These are phyloP conservation scores for Scytalopus superciliaris DNA, from an alignment of 2,113 vertebrate genomes.

Conservation along the genomic window DNA sequence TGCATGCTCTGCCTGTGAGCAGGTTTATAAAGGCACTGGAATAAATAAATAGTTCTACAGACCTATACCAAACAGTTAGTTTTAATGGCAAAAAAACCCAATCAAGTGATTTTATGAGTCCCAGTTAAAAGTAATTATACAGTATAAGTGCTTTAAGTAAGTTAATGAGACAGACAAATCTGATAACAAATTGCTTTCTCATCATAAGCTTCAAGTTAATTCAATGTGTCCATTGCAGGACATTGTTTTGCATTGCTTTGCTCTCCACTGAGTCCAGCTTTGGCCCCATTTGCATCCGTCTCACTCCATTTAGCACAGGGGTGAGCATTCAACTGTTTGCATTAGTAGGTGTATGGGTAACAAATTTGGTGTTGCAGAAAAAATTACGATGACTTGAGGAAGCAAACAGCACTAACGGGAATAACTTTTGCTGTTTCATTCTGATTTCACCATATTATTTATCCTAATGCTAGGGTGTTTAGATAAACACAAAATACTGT, in stretches of 20 bases:
- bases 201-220: not conserved
- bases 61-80: not conserved
- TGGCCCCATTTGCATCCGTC: not conserved
- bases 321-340: not conserved
- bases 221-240: not conserved
- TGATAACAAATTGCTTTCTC: not conserved
- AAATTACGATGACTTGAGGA: not conserved
- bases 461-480: not conserved
- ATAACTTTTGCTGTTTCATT: not conserved
- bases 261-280: not conserved
- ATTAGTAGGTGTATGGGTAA: not conserved
- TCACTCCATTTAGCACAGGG: not conserved
- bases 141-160: not conserved
- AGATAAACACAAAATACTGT: not conserved
- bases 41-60: conserved; percentile 23
- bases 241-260: not conserved
- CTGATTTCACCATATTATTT: not conserved
- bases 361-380: not conserved
- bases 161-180: conserved; percentile 9
- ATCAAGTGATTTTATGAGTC: conserved; percentile 34
- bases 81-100: conserved; percentile 1
- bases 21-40: not conserved
- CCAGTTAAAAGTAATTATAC: conserved; percentile 40
- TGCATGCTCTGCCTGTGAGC: not conserved
- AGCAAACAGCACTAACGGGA: not conserved